Evolutionary conservation across 2,113 vertebrate species (phyloP).

Genomic region (Procavia capensis): DNA sequence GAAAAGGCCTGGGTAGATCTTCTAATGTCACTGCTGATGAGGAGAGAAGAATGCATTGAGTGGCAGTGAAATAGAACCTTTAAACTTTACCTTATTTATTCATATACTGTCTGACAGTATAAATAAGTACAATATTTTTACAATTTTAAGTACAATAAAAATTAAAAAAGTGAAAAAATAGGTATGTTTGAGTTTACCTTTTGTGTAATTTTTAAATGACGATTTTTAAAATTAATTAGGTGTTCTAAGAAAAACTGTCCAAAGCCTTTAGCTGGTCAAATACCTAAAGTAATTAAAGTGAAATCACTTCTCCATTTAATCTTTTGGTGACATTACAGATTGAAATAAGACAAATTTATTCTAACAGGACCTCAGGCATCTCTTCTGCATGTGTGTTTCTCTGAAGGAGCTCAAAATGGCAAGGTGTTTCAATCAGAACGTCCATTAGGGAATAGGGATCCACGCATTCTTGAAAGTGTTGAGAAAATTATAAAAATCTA

Average conservation of each 20-base stretch:
- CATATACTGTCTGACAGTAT: not conserved
- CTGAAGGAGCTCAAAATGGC: not conserved
- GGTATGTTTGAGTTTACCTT: not conserved
- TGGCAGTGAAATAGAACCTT: not conserved
- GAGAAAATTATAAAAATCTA: constrained; percentile 63
- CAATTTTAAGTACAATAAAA: constrained; percentile 3
- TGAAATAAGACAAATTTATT: constrained; percentile 60
- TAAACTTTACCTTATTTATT: not conserved
- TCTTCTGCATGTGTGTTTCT: not conserved
- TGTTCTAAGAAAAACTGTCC: not conserved
- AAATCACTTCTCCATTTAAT: constrained; percentile 67
- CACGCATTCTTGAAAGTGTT: constrained; percentile 57
- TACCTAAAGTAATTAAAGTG: constrained; percentile 65
- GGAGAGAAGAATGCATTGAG: not conserved
- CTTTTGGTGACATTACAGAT: constrained; percentile 51
- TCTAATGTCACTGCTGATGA: not conserved
- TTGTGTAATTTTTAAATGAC: constrained; percentile 25
- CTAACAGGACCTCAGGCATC: not conserved
- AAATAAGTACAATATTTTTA: constrained; percentile 1
- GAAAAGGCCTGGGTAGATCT: not conserved
- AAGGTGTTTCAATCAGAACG: constrained; percentile 30
- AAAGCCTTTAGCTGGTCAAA: constrained; percentile 24
- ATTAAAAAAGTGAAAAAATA: not conserved
- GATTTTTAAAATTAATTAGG: constrained; percentile 14
- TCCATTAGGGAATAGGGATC: constrained; percentile 46